Base-by-base conservation (phyloP, 2,888 invertebrate genomes). In the Ectemnius lituratus region DNA sequence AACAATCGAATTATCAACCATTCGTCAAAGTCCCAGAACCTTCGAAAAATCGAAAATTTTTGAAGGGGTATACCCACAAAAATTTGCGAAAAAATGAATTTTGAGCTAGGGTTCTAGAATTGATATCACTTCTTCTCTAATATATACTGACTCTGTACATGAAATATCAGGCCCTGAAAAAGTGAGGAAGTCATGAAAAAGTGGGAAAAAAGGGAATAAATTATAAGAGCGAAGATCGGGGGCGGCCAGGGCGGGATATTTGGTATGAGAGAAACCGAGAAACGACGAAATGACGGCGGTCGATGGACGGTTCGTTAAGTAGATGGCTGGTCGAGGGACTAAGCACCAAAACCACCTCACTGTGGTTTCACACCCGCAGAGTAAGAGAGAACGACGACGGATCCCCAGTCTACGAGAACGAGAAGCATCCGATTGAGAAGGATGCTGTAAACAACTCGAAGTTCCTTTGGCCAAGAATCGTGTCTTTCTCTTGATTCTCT, bases 341-440 rank as follows among this genome's bases (percentile, higher is more conserved):
- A 89, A 89, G 89, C 88, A 87, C 86, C 87, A 85, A 90, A 90
- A 90, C 89, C 90, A 86, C 90, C 88, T 89, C 86, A 84, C 89
- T 90, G 90, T 90, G 90, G 90, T 90, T 90, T 90, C 90, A 90
- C 90, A 90, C 90, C 90, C 90, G 88, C 89, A 90, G 87, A 81
- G 74, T 28, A 49, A 76, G 62, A 62, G 73, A 74, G 75, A 64
- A 56, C 28, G 23, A 65, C 27, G 62, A 66, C 65, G 58, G 20
- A 62, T 45, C 69, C 57, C 47, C 60, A 49, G 64, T 27, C 23
- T 56, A 57, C 52, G 20, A 63, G 63, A 67, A 47, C 47, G 46
- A 23, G 67, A 59, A 58, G n/a, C 62, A 61, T 64, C 67, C 20
- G 28, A 28, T n/a, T 16, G 63, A 73, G 67, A 67, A 73, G 79